Evolutionary conservation across 2,113 vertebrate genomes (phyloP).

Genomic region (Antechinus stuartii): DNA sequence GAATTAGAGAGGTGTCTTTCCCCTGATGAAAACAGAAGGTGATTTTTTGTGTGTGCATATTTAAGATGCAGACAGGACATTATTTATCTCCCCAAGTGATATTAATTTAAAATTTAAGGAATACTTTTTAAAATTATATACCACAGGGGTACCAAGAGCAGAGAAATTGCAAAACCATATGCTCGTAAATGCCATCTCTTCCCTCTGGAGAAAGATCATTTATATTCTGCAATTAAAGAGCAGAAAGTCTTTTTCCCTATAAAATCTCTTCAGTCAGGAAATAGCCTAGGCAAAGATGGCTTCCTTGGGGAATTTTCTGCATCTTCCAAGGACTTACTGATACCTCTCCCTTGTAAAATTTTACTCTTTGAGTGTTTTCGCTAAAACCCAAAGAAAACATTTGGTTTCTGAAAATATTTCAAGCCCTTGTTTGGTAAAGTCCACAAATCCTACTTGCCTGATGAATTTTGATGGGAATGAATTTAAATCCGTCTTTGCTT

Average conservation of each 20-base stretch:
- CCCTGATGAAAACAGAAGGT: constrained; percentile 35
- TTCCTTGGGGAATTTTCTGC: constrained; percentile 59
- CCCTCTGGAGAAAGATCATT: constrained; percentile 76
- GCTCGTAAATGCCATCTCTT: constrained; percentile 77
- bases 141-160: constrained; percentile 67
- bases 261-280: constrained; percentile 70
- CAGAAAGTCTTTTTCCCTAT: constrained; percentile 74
- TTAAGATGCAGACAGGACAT: constrained; percentile 71
- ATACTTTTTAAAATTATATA: constrained; percentile 73
- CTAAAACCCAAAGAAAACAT: constrained; percentile 55
- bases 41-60: constrained; percentile 52
- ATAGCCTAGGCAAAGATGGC: neutral
- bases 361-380: constrained; percentile 61
- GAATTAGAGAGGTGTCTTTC: constrained; percentile 49
- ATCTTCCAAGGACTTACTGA: constrained; percentile 73
- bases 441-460: constrained; percentile 43
- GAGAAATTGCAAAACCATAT: constrained; percentile 79
- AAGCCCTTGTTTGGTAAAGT: constrained; percentile 49
- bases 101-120: constrained; percentile 77
- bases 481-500: constrained; percentile 37
- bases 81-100: constrained; percentile 60
- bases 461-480: constrained; percentile 53
- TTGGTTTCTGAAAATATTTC: constrained; percentile 54
- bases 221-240: constrained; percentile 78
- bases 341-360: constrained; percentile 56